phyloP scores from a whole-genome alignment of 1,140 invertebrate genomes.

The Formica exsecta region DNA sequence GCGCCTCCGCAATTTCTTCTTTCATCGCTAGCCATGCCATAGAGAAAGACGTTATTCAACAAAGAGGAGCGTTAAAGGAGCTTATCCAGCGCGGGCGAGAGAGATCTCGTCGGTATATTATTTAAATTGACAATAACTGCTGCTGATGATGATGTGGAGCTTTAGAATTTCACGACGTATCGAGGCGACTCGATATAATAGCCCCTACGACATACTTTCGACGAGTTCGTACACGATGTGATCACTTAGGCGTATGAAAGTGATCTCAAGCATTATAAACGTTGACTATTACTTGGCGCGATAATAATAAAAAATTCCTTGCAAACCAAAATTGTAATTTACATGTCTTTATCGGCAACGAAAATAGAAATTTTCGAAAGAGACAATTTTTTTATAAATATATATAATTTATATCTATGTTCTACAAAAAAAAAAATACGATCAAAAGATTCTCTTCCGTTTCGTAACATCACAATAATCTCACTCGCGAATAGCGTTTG shows the following conservation, averaged over 20 bases:
- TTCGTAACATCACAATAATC: background rate
- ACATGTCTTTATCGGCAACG: background rate
- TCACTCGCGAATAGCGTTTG: background rate
- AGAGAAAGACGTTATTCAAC: conserved; percentile 11
- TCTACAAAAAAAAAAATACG: background rate
- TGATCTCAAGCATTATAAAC: background rate
- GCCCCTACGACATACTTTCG: conserved; percentile 18
- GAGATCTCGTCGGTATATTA: conserved; percentile 14
- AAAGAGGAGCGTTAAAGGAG: conserved; percentile 16
- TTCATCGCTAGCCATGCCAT: background rate
- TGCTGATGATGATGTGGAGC: background rate
- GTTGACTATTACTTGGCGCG: background rate
- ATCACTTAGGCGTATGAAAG: background rate
- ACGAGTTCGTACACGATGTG: background rate
- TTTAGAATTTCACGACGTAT: background rate
- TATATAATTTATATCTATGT: background rate
- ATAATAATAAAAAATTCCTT: background rate
- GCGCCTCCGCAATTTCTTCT: conserved; percentile 50
- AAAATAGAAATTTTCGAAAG: background rate
- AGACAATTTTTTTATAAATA: background rate
- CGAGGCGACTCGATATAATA: conserved; percentile 24
- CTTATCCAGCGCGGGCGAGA: conserved; percentile 22
- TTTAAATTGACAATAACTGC: conserved; percentile 40
- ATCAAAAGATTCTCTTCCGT: background rate
- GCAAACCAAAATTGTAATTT: background rate